Conservation (phyloP, 2,113 vertebrate genomes). For the Coptodon rendalli region DNA sequence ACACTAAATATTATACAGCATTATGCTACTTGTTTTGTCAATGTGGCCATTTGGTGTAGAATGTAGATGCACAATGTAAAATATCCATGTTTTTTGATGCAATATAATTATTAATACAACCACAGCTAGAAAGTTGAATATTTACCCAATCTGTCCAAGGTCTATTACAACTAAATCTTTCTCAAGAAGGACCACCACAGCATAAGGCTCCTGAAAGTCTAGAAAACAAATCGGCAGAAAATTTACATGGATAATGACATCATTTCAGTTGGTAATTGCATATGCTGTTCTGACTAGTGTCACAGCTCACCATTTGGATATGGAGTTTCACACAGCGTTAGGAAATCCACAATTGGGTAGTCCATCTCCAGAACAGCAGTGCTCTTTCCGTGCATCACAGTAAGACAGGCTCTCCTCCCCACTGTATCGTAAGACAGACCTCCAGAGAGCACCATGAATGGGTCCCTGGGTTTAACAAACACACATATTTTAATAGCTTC, state of each 20-base stretch:
- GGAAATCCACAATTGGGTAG: conserved; percentile 95
- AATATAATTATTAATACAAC: neutral
- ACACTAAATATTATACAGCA: neutral
- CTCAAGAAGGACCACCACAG: conserved; percentile 93
- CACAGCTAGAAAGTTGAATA: neutral
- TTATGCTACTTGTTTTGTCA: neutral
- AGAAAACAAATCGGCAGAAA: neutral
- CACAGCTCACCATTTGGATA: conserved; percentile 87
- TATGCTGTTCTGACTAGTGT: neutral
- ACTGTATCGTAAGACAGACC: conserved; percentile 95
- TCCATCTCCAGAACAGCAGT: conserved; percentile 98
- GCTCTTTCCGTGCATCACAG: conserved; percentile 98
- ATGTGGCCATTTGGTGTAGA: neutral
- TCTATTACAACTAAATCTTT: conserved; percentile 97
- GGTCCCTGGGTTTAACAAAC: conserved; percentile 48
- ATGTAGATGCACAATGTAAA: neutral
- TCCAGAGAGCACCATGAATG: conserved; percentile 95
- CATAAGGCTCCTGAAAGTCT: conserved; percentile 98
- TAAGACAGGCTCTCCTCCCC: conserved; percentile 93
- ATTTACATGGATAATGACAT: neutral
- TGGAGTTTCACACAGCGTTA: conserved; percentile 96
- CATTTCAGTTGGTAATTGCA: neutral
- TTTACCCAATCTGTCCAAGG: conserved; percentile 93
- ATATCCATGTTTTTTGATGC: neutral
- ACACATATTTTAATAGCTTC: neutral